A percentile compares a stretch with the other conserved stretches of the same genome.
These are phyloP conservation scores for Plectrocnemia conspersa DNA, from an alignment of 1,140 invertebrate genomes.

Conservation along the genomic window DNA sequence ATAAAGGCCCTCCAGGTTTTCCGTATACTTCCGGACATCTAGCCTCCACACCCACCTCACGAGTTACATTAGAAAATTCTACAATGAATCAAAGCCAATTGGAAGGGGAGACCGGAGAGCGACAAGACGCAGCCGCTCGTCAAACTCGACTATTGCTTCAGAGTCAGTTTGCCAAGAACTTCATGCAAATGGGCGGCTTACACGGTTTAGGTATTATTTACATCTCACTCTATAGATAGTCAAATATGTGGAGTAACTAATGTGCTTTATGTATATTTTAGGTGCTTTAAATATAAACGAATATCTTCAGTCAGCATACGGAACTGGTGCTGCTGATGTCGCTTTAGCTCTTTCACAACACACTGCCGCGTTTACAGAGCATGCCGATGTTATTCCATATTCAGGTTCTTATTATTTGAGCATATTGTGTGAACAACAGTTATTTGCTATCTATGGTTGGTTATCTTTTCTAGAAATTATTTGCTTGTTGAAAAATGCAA, in stretches of 20 bases:
- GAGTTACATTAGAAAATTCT: constrained; percentile 11
- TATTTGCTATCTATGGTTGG: no score
- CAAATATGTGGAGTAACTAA: not conserved
- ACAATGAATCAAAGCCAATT: constrained; percentile 1
- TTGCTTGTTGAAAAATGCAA: no score
- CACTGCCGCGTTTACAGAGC: constrained; percentile 7
- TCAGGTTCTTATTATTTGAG: constrained; percentile 17
- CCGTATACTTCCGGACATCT: constrained; percentile 11
- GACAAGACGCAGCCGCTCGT: constrained; percentile 23
- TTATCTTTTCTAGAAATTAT: no score
- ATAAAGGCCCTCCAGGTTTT: constrained; percentile 13
- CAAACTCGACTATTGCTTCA: constrained; percentile 40
- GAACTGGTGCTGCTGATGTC: constrained; percentile 40
- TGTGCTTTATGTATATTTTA: constrained; percentile 31
- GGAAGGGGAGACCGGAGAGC: constrained; percentile 39
- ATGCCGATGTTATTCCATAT: constrained; percentile 16
- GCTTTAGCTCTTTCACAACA: constrained; percentile 38
- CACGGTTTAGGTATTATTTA: constrained; percentile 21
- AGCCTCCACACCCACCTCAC: constrained; percentile 6
- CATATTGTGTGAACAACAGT: no score
- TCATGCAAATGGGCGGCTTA: constrained; percentile 43
- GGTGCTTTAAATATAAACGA: constrained; percentile 50
- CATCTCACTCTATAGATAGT: not conserved
- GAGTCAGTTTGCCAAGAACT: constrained; percentile 47
- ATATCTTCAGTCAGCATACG: constrained; percentile 46